phyloP scores from a whole-genome alignment of 2,888 invertebrate genomes.

The Lordiphosa andalusiaca region DNA sequence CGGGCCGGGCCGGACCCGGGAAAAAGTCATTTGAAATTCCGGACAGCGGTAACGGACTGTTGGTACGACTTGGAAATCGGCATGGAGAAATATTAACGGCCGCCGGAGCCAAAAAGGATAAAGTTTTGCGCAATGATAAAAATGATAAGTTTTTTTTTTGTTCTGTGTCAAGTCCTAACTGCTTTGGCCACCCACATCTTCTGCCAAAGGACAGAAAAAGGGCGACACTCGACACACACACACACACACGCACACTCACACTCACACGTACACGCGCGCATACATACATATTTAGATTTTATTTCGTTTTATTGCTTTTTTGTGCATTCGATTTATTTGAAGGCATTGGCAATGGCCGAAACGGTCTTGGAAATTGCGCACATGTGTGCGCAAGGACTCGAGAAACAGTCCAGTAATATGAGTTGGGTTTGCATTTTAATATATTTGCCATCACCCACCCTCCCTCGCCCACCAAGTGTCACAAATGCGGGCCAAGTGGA shows the following conservation, averaged over 20 bases:
- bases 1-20: conserved; percentile 19
- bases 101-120: conserved; percentile 66
- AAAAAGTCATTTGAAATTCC: conserved; percentile 75
- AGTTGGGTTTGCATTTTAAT: conserved; percentile 76
- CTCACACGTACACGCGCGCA: conserved; percentile 6
- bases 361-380: conserved; percentile 75
- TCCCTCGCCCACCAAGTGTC: conserved; percentile 47
- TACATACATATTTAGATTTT: conserved; percentile 70
- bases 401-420: conserved; percentile 58
- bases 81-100: conserved; percentile 71
- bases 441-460: conserved; percentile 44
- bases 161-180: conserved; percentile 15
- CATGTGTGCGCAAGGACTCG: conserved; percentile 71
- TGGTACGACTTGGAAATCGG: conserved; percentile 48
- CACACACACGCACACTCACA: conserved; percentile 12
- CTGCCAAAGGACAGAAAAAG: conserved; percentile 47
- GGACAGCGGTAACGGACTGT: conserved; percentile 38
- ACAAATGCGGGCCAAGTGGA: conserved; percentile 68
- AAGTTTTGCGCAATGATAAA: conserved; percentile 74
- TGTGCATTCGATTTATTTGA: conserved; percentile 75
- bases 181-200: conserved; percentile 12
- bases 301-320: conserved; percentile 76
- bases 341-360: conserved; percentile 69
- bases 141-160: conserved; percentile 64
- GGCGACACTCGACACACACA: conserved; percentile 47